Evolutionary conservation across 2,888 invertebrate species (phyloP), one percentile per base, ranked within the genome.

Genomic region (Mystacides longicornis): DNA sequence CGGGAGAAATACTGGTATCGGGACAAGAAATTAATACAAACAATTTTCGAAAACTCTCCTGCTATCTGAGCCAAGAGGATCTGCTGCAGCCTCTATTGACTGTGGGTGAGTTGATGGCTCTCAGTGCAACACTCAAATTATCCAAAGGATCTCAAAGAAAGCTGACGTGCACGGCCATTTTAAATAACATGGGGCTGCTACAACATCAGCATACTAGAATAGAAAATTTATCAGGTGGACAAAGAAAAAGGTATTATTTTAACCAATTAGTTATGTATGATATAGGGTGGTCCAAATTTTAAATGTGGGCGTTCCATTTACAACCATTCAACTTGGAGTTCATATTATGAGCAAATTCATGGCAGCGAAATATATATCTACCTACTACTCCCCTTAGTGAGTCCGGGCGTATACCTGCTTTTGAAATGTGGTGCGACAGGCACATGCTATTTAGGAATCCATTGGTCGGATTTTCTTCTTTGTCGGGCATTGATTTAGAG

Each of bases 11-110:
- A 19, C 71, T 80, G 61, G 81, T 87, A n/a, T 86, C 87, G 64
- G 82, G 82, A 2, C 73, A 78, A 60, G 70, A 71, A 1, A 75
- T 87, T 22, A 81, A 87, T 65, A 78, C 85, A 66, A 74, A 80
- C 2, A 70, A 71, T 58, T 86, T 87, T 71, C 80, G 85, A 61
- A 83, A 81, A 64, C 78, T 81, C 63, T 88, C 89, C 4, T 89
- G 89, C 66, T 91, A 90, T 72, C 89, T 91, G 64, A 89, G 88
- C 62, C 91, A 91, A 67, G 86, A 87, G 60, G 86, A 87, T 65
- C 73, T 83, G 20, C 79, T 87, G 20, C 83, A 89, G 64, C 85
- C 87, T 0, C 75, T 88, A 61, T 76, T 91, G 5, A 83, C 86
- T 1, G 85, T 89, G 0, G 71, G 77, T 52, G 91, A 92, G 68